Percentiles rank a stretch among this genome's conserved stretches.
Evolutionary conservation across 1,140 invertebrate genomes (phyloP).

Genomic region (Berghia stephanieae): DNA sequence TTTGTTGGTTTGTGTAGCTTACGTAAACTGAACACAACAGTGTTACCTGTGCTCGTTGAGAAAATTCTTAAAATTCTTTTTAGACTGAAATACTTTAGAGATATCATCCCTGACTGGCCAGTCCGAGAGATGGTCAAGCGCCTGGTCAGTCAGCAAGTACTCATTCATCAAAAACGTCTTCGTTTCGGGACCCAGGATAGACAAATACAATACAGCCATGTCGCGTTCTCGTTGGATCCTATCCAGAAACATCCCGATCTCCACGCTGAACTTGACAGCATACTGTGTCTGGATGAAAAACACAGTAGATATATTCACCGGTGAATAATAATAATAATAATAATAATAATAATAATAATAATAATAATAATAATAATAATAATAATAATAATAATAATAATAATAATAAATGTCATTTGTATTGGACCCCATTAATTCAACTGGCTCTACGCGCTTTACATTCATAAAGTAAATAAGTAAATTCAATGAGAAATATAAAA

Average conservation of each 20-base stretch:
- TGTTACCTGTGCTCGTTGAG: constrained; percentile 40
- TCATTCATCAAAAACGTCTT: constrained; percentile 50
- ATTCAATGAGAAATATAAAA: no score
- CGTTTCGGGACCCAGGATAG: constrained; percentile 53
- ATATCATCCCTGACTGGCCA: constrained; percentile 43
- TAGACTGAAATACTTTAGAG: constrained; percentile 40
- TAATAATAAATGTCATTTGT: no score
- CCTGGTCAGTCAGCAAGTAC: constrained; percentile 49
- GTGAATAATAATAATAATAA: no score
- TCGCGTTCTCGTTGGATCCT: constrained; percentile 51
- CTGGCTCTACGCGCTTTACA: no score
- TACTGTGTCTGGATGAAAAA: constrained; percentile 38
- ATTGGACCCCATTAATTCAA: no score
- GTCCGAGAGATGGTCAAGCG: constrained; percentile 42
- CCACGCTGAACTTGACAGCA: constrained; percentile 39
- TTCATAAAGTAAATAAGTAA: no score
- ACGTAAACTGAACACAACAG: no score
- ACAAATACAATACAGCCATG: constrained; percentile 54
- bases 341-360: no score
- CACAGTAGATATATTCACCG: no score
- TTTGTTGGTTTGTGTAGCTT: no score
- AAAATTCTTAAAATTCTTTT: constrained; percentile 38
- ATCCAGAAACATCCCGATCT: constrained; percentile 50
- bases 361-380: no score
- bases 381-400: no score